Base-by-base conservation (phyloP, 2,888 invertebrate species). In the Drosophila fulvimacula region DNA sequence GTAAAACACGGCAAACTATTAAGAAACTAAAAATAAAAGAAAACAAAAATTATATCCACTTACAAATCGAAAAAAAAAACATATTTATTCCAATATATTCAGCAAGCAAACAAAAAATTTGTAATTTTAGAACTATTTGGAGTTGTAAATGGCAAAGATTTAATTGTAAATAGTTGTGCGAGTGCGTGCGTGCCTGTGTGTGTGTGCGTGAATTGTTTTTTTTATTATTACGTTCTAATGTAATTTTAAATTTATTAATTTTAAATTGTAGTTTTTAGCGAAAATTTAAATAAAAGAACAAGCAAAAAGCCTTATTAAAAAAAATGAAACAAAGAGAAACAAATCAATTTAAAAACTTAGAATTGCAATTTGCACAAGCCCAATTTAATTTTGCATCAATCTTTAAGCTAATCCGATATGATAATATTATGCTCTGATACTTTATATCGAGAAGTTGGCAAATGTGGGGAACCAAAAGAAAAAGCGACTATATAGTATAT, bases 251-350 rank as follows among this genome's bases (percentile, higher is more conserved):
- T 84, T 81, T 82, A 87, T 84, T 87, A 84, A 79, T 85, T 84
- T 85, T 87, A 87, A 81, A 87, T 73, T 84, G 85, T 85, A 85
- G 85, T 87, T 79, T 72, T 87, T 85, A 85, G 85, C 87, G 76
- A 84, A 85, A 85, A 85, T 87, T 85, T 82, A 87, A 87, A 87
- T 87, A 85, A 85, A 79, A 87, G 77, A 84, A 87, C 30, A 79
- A 86, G 80, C 67, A 76, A 79, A 82, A 84, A 84, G 81, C 88
- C 84, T 87, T 84, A 82, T 87, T 85, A 84, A 83, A 83, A 49
- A 42, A 48, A 53, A 30, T 41, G 64, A 19, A 59, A 48, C 32
- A 9, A 52, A 44, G 46, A 30, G n/a, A 51, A 60, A 68, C 39
- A 58, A 65, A 64, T 55, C 34, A 70, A 61, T 56, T 60, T 64